These are phyloP conservation scores for Rallus limicola DNA, from an alignment of 2,113 vertebrate species.

Conservation along the genomic window DNA sequence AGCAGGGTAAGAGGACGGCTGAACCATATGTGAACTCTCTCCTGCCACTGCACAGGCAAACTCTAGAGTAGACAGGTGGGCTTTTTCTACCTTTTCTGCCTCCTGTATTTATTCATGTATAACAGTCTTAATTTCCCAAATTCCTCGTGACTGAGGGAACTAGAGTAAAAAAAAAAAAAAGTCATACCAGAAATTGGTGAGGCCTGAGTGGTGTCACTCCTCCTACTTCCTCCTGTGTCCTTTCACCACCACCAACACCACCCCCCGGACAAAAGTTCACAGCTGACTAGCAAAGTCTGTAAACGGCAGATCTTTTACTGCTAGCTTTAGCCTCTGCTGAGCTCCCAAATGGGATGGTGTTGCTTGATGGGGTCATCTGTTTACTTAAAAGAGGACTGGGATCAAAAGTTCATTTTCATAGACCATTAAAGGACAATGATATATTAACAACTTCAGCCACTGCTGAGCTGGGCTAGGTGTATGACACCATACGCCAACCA, in stretches of 20 bases:
- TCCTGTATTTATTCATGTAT: background rate
- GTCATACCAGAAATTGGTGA: background rate
- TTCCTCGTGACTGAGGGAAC: background rate
- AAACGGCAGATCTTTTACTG: constrained; percentile 17
- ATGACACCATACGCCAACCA: background rate
- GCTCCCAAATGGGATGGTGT: constrained; percentile 50
- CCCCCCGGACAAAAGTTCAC: constrained; percentile 42
- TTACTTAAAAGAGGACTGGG: constrained; percentile 54
- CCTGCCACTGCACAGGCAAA: background rate
- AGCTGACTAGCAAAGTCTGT: constrained; percentile 1
- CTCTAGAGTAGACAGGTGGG: background rate
- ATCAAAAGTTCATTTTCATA: constrained; percentile 67
- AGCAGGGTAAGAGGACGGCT: background rate
- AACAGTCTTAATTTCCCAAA: background rate
- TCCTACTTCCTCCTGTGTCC: constrained; percentile 11
- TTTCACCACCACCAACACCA: background rate
- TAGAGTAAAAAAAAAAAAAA: background rate
- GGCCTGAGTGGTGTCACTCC: background rate
- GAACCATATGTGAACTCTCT: constrained; percentile 17
- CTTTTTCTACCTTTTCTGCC: background rate
- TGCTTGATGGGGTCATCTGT: constrained; percentile 62
- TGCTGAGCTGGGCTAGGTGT: constrained; percentile 5
- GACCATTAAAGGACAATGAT: constrained; percentile 33
- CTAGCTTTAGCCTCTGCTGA: constrained; percentile 27
- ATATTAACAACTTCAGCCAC: constrained; percentile 14